Percentiles rank a stretch among this genome's conserved stretches.
phyloP scores from a whole-genome alignment of 2,888 invertebrate species.

The Drosophila meridionalis region DNA sequence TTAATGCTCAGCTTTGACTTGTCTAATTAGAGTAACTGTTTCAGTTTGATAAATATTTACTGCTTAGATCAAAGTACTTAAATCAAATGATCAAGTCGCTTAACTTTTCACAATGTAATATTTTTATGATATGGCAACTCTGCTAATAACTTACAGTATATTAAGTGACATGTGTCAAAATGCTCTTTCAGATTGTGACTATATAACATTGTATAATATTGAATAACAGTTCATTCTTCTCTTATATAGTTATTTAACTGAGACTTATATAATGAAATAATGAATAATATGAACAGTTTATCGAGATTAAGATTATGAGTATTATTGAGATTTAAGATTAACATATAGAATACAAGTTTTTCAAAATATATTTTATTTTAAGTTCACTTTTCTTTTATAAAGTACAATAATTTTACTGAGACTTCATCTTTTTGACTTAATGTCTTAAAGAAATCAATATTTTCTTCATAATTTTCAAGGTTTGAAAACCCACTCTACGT shows the following conservation, averaged over 20 bases:
- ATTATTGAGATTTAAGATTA: too few species aligned
- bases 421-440: too few species aligned
- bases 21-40: constrained; percentile 23
- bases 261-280: not conserved
- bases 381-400: not conserved
- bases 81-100: not conserved
- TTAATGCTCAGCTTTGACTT: constrained; percentile 14
- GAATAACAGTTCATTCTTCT: too few species aligned
- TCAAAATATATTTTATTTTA: not conserved
- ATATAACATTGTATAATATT: too few species aligned
- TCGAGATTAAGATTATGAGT: too few species aligned
- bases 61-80: constrained; percentile 19
- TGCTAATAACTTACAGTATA: not conserved
- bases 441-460: not conserved
- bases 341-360: too few species aligned
- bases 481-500: not conserved
- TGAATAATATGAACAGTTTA: not conserved
- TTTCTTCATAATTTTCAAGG: not conserved
- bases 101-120: not conserved
- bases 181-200: not conserved
- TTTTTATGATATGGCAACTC: constrained; percentile 10
- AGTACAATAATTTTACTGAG: not conserved
- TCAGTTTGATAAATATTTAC: constrained; percentile 25
- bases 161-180: not conserved
- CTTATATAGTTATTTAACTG: too few species aligned